Base-by-base conservation (phyloP, 2,888 invertebrate species). In the Drosophila peninsularis region DNA sequence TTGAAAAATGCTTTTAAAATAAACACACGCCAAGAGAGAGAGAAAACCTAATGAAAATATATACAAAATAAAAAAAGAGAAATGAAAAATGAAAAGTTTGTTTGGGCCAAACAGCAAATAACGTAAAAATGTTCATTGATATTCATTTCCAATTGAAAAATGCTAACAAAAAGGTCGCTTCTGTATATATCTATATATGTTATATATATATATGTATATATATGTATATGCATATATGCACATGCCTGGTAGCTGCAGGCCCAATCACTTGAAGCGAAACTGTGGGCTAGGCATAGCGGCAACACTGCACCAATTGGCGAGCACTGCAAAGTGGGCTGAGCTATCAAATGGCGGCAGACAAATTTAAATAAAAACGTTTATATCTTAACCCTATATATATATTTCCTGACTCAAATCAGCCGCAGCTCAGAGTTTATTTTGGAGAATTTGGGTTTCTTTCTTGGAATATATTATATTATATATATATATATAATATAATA, bases 101-200 rank as follows among this genome's bases (percentile, higher is more conserved):
- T 54, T 53, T 57, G 61, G 61, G 19, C 69, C 50, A 61, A 67
- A 66, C 53, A 68, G 58, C 67, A 68, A 68, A 72, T 54, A 58
- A 42, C 54, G 54, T 58, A 52, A 63, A 61, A 68, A 62, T 62
- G 41, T 58, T 63, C 65, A 69, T 78, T 75, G 72, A 78, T 72
- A 78, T 80, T 72, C 72, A 75, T 72, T 78, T 55, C 45, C 72
- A 67, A 63, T 69, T 67, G 66, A 53, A 71, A 69, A 71, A 60
- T 60, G 63, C 36, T 73, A 71, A 74, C 73, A 66, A 71, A 74
- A 65, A 36, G 36, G 34, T 21, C 9, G 34, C 4, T 73, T 47
- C 37, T 17, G 55, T 34, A 36, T 44, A 54, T 39, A 36, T 30
- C 17, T 13, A 49, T 21, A 39, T 41, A 54, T 5, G 10, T 34